A percentile compares a stretch with the other conserved stretches of the same genome.
phyloP scores from a whole-genome alignment of 2,113 vertebrate species.

The Dermatemys mawii region DNA sequence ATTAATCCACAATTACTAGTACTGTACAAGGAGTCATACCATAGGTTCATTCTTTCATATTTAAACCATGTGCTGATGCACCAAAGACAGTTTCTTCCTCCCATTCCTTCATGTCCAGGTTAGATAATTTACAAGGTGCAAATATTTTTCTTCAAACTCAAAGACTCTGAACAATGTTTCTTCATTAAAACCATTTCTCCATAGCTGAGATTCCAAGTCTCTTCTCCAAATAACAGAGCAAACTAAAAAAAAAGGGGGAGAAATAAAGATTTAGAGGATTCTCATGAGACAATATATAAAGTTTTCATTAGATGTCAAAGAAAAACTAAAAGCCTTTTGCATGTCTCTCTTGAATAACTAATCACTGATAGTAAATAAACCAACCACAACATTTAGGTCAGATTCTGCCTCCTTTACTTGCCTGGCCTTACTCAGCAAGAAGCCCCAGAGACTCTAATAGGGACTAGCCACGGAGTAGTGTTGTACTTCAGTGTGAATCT shows the following conservation, averaged over 20 bases:
- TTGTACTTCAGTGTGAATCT: not conserved
- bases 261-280: not conserved
- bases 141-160: constrained; percentile 62
- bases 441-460: not conserved
- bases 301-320: not conserved
- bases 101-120: constrained; percentile 78
- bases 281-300: not conserved
- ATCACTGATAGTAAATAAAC: not conserved
- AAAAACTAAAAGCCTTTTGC: not conserved
- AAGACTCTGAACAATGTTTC: constrained; percentile 45
- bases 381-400: not conserved
- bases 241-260: constrained; percentile 47
- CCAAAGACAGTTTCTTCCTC: constrained; percentile 35
- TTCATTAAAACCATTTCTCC: constrained; percentile 73
- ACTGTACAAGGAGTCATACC: constrained; percentile 69
- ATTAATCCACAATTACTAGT: constrained; percentile 79
- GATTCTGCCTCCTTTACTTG: not conserved
- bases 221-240: constrained; percentile 46
- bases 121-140: constrained; percentile 77
- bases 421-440: not conserved
- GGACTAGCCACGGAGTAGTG: not conserved
- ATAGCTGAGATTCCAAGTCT: constrained; percentile 63
- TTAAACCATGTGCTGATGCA: constrained; percentile 69
- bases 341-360: not conserved
- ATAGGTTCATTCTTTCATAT: constrained; percentile 71